These are phyloP conservation scores for Gari tellinella DNA, from an alignment of 2,888 invertebrate genomes.

Conservation along the genomic window DNA sequence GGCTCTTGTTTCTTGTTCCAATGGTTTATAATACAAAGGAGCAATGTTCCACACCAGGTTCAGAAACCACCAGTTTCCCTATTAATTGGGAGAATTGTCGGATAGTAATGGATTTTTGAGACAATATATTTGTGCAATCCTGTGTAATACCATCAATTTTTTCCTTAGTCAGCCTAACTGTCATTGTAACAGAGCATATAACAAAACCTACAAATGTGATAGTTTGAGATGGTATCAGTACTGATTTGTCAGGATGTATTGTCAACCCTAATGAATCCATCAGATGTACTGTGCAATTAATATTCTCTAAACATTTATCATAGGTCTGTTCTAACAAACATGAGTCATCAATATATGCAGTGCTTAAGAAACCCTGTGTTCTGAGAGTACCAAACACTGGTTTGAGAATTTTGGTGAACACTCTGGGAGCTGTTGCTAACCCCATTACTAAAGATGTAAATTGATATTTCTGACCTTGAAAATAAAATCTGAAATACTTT, in stretches of 20 bases:
- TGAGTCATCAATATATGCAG: constrained; percentile 50
- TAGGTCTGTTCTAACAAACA: constrained; percentile 31
- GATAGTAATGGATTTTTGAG: constrained; percentile 25
- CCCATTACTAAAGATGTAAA: constrained; percentile 31
- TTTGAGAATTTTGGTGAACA: constrained; percentile 31
- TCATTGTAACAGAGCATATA: constrained; percentile 48
- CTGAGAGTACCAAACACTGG: constrained; percentile 32
- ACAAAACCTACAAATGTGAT: constrained; percentile 56
- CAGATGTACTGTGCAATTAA: constrained; percentile 16
- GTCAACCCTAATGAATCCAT: constrained; percentile 53
- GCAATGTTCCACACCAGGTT: constrained; percentile 53
- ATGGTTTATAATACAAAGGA: constrained; percentile 39
- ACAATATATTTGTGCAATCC: constrained; percentile 21
- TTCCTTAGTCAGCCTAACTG: constrained; percentile 25
- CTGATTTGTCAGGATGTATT: constrained; percentile 54
- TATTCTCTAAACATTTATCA: constrained; percentile 23
- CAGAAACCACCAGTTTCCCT: constrained; percentile 51
- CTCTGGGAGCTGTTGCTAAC: constrained; percentile 13
- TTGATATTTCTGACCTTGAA: constrained; percentile 27
- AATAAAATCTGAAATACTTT: constrained; percentile 34
- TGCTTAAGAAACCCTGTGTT: constrained; percentile 16
- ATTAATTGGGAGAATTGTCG: constrained; percentile 41
- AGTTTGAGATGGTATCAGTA: constrained; percentile 42
- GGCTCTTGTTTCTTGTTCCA: too few relatives aligned
- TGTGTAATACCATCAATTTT: constrained; percentile 12